Percentiles rank a stretch among this genome's conserved stretches.
Conservation (phyloP, 2,888 invertebrate species). For the Drosophila paranaensis region DNA sequence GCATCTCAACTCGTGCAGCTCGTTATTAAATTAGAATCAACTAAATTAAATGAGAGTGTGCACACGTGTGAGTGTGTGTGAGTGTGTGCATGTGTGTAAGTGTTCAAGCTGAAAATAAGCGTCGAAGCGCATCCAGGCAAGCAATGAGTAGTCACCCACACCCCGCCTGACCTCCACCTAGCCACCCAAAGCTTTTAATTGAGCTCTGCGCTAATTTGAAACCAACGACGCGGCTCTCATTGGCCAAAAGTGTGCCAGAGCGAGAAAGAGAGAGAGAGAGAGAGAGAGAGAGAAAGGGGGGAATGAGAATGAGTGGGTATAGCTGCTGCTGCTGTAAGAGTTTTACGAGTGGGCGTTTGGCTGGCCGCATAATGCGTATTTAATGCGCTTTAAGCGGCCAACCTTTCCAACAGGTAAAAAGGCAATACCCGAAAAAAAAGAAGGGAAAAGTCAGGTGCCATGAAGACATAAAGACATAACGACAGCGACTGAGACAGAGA, state of each 20-base stretch:
- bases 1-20: conserved; percentile 52
- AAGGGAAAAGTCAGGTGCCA: neutral
- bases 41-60: conserved; percentile 57
- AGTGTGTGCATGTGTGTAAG: conserved; percentile 23
- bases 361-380: conserved; percentile 65
- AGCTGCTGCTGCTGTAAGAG: conserved; percentile 14
- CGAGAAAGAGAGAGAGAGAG: neutral
- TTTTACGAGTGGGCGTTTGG: conserved; percentile 29
- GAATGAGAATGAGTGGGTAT: neutral
- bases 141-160: conserved; percentile 37
- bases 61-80: conserved; percentile 8
- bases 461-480: neutral
- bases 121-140: conserved; percentile 70
- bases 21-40: conserved; percentile 76
- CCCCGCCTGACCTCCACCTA: neutral
- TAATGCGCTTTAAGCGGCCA: conserved; percentile 63
- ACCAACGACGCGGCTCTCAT: conserved; percentile 65
- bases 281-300: neutral
- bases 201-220: conserved; percentile 76
- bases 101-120: conserved; percentile 64
- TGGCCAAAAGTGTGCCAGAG: conserved; percentile 17
- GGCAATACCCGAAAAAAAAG: conserved; percentile 2
- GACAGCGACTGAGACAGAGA: neutral
- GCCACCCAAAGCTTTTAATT: conserved; percentile 59
- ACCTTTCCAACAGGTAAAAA: conserved; percentile 44